Conservation (phyloP, 2,113 vertebrate species). For the Scortum barcoo region DNA sequence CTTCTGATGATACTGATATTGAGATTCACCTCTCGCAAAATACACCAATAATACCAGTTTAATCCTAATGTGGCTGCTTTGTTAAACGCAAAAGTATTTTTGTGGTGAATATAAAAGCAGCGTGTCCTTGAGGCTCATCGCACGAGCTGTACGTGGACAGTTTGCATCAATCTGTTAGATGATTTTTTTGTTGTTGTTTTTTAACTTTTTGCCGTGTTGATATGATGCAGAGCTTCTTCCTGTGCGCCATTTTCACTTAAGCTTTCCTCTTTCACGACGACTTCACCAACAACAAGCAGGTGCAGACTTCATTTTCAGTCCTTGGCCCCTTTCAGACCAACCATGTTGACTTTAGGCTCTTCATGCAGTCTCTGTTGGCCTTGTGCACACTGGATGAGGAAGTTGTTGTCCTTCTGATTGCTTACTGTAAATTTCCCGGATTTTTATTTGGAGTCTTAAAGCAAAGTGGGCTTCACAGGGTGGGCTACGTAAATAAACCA, state of each 20-base stretch:
- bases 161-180: not conserved
- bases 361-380: conserved; percentile 11
- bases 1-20: not conserved
- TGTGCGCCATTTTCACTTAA: conserved; percentile 22
- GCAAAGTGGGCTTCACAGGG: conserved; percentile 40
- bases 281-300: conserved; percentile 36
- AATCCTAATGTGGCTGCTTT: not conserved
- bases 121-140: not conserved
- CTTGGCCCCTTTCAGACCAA: conserved; percentile 33
- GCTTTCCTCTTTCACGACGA: conserved; percentile 29
- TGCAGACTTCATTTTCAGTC: conserved; percentile 47
- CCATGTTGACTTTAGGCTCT: conserved; percentile 7
- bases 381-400: conserved; percentile 22
- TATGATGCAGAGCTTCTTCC: conserved; percentile 3
- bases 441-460: conserved; percentile 52
- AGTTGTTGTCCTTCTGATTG: conserved; percentile 50
- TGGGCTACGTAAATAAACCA: conserved; percentile 23
- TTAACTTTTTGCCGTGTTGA: not conserved
- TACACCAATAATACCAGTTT: not conserved
- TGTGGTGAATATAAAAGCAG: not conserved
- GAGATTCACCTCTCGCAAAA: not conserved
- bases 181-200: too few relatives aligned
- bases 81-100: not conserved
- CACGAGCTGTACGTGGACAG: not conserved
- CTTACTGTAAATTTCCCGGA: conserved; percentile 20